Conservation (phyloP, 2,888 invertebrate species). For the Caenorhabditis uteleia region DNA sequence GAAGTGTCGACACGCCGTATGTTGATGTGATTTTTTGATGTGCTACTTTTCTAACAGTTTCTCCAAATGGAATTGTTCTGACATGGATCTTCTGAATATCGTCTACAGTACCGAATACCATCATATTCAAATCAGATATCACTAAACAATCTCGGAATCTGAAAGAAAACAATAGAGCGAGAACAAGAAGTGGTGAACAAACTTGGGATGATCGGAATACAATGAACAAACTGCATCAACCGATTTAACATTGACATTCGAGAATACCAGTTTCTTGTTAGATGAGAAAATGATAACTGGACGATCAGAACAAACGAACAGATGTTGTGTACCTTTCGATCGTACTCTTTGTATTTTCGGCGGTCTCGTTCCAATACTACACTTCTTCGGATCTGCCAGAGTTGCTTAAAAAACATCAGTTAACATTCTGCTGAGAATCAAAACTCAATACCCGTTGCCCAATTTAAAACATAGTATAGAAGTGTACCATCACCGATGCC, state of each 20-base stretch:
- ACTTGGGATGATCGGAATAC: conserved; percentile 89
- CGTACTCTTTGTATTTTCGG: conserved; percentile 87
- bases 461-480: conserved; percentile 82
- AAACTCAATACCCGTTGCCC: conserved; percentile 5
- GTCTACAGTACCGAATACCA: conserved; percentile 77
- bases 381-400: conserved; percentile 88
- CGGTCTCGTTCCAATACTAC: conserved; percentile 95
- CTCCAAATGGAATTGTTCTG: conserved; percentile 86
- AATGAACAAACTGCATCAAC: conserved; percentile 96
- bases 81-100: conserved; percentile 68
- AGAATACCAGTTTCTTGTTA: conserved; percentile 69
- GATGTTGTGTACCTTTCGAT: conserved; percentile 79
- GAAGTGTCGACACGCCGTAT: conserved; percentile 89
- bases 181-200: background rate
- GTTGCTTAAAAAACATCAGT: conserved; percentile 66
- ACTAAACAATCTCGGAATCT: conserved; percentile 75
- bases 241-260: conserved; percentile 73
- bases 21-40: conserved; percentile 85
- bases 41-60: conserved; percentile 88
- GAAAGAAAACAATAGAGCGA: too few relatives aligned
- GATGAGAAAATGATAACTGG: conserved; percentile 92
- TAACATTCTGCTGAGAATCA: background rate
- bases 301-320: conserved; percentile 94
- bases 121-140: conserved; percentile 84
- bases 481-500: conserved; percentile 97